Conservation (phyloP, 1,140 invertebrate species). For the Diorhabda carinulata region DNA sequence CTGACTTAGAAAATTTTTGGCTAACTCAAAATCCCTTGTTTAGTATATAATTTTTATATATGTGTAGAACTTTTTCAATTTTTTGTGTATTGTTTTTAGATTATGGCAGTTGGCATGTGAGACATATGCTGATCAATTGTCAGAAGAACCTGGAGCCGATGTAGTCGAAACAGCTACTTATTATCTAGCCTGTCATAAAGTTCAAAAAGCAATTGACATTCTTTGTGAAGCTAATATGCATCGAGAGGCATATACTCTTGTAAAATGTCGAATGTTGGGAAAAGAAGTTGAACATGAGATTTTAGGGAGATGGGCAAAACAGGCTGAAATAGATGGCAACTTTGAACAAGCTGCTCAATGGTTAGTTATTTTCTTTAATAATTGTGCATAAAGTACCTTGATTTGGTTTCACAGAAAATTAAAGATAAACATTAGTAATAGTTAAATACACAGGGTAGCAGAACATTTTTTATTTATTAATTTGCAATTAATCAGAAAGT, state of each 20-base stretch:
- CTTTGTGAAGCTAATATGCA: conserved; percentile 54
- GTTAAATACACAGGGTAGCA: no score
- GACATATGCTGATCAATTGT: conserved; percentile 61
- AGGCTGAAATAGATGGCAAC: conserved; percentile 47
- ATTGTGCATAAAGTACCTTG: no score
- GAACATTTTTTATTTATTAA: no score
- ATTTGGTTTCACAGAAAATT: no score
- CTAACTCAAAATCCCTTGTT: no score
- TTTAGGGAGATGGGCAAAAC: conserved; percentile 53
- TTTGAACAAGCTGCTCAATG: conserved; percentile 61
- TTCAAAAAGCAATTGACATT: conserved; percentile 57
- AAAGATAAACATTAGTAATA: no score
- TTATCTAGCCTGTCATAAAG: conserved; percentile 58
- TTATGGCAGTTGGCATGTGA: conserved; percentile 53
- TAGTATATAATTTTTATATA: neutral
- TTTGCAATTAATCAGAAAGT: no score
- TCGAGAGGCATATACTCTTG: conserved; percentile 61
- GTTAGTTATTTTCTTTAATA: conserved; percentile 42
- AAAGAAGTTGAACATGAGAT: conserved; percentile 51
- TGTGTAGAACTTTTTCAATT: no score
- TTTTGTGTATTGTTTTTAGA: conserved; percentile 13
- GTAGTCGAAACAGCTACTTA: conserved; percentile 58
- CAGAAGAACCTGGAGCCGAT: conserved; percentile 51
- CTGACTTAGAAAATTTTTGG: no score
- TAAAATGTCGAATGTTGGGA: conserved; percentile 53